Base-by-base conservation (phyloP, 2,888 invertebrate species). In the Hofmannophila pseudospretella region DNA sequence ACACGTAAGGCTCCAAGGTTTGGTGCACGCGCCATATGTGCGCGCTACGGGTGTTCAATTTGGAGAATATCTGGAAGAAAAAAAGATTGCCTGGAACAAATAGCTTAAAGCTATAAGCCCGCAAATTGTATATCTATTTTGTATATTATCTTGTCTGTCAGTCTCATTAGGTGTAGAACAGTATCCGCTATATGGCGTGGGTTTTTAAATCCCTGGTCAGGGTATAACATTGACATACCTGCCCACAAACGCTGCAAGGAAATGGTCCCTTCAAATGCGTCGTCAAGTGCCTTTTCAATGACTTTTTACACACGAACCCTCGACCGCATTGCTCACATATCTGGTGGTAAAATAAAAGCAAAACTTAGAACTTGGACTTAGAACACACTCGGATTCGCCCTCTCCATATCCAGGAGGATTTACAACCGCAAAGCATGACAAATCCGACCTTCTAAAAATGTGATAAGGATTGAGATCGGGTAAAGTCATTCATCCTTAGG, bases 1-100 rank as follows among this genome's bases (percentile, higher is more conserved):
- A 45, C 7, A 10, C 10, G 36, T 40, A 45, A 1, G 40, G 38
- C 0, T 20, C n/a, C 5, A 1, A 4, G 5, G 34, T 22, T 2
- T 22, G 14, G 22, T 45, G 45, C 5, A 33, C 37, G 11, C 37
- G 39, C 34, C 36, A 39, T 7, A 33, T 19, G 34, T 45, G 45
- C 0, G 36, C 28, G 27, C 28, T 38, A 4, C 26, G 26, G 0
- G 45, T 36, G 30, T 45, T 45, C 9, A 29, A 26, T 14, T 43
- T 43, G 22, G 13, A n/a, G 32, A 36, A 43, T 7, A 27, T 16
- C 42, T 43, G 39, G 12, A 28, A 4, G 16, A n/a, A n/a, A n/a
- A n/a, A n/a, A 36, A n/a, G 19, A 5, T 20, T 5, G 5, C 5
- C 2, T 3, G 20, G n/a, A n/a, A n/a, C n/a, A n/a, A n/a, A n/a